Base-by-base conservation (phyloP, 2,113 vertebrate species). In the Oenanthe oenanthe region DNA sequence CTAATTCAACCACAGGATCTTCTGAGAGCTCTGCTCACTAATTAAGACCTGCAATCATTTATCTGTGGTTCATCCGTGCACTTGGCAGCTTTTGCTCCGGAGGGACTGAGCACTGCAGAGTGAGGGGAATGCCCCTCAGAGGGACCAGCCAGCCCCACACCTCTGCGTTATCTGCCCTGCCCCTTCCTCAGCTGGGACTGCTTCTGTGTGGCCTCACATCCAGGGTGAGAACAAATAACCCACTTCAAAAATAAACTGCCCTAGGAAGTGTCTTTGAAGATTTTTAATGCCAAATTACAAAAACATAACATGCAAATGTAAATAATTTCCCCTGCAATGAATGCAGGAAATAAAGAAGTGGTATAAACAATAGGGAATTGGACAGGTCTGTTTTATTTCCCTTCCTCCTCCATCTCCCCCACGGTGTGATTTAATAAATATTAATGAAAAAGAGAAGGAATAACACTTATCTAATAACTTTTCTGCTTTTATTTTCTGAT, bases 401-500 rank as follows among this genome's bases (percentile, higher is more conserved):
- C 24, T 73, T 92, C 63, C 38, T 86, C 53, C 57, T 87, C 65
- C 58, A 11, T 72, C 56, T 80, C 38, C 67, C 18, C 63, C 45
- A 21, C 13, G 2, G 17, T 36, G 42, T 60, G 80, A 87, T 60
- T 75, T 50, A 93, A 78, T 85, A 84, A 93, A 79, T 87, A 81
- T 67, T 95, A 76, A 88, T 80, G 66, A 70, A 58, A 82, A 92
- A 29, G 26, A 50, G 20, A 61, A 92, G 42, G 54, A 88, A 36
- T 56, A 60, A 66, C 40, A 15, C 36, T 77, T 95, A 91, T 43
- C 96, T 97, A 72, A 74, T 93, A 76, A 76, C 96, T 96, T 96
- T 96, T 92, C 72, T 95, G 78, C 90, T 94, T 96, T 95, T 91
- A 89, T 97, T 97, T 97, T 96, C 91, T 85, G 94, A 92, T 92